Base-by-base conservation (phyloP, 2,888 invertebrate genomes). In the Boloria selene region DNA sequence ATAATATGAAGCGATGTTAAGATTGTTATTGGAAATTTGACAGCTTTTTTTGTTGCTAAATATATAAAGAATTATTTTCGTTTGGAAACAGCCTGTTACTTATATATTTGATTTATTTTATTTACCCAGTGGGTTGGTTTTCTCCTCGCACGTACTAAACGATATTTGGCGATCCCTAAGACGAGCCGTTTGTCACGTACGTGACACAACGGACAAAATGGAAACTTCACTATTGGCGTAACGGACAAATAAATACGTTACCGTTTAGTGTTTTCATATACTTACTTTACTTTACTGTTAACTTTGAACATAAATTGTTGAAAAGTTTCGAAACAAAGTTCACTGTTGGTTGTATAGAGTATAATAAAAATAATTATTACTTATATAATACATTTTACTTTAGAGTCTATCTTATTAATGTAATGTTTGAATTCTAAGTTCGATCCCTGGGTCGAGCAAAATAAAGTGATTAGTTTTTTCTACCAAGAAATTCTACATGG, bases 121-220 rank as follows among this genome's bases (percentile, higher is more conserved):
- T 92, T 91, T 91, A 87, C 86, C 85, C 85, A 77, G 79, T 77
- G 83, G 85, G 88, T 88, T 83, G 87, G 88, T 88, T 90, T 88
- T 85, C 89, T 88, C 79, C 83, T 86, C 81, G 84, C 91, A 92
- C 91, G 91, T 91, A 88, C 89, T 91, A 90, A 91, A 89, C 91
- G 91, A 91, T 91, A 91, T 92, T 92, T 91, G 91, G 91, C 90
- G 89, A 92, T 92, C 91, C 90, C 90, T 86, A 86, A 90, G 91
- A 91, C 89, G 90, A 86, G 79, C 83, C 84, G 90, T 89, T 87
- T 89, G 91, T 91, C 91, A 92, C 91, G 91, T 89, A 90, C 91
- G 91, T 90, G 90, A 86, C 83, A 85, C 82, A 79, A 79, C 84
- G 85, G 84, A 84, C 87, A 84, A 85, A 90, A 90, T 89, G 83